Base-by-base conservation (phyloP, 1,140 invertebrate species). In the Drosophila tsacasi region DNA sequence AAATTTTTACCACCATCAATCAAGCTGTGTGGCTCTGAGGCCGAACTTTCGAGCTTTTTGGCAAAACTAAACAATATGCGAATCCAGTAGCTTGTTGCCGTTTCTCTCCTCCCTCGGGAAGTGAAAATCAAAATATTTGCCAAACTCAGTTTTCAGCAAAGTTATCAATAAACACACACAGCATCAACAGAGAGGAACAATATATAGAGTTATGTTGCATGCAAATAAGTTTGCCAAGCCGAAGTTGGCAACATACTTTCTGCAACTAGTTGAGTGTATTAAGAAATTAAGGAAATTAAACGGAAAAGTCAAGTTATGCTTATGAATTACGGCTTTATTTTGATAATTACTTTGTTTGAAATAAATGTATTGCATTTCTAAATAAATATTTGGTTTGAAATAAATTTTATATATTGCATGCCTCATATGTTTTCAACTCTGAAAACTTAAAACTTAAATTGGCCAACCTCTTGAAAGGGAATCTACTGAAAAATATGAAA, bases 1-100 rank as follows among this genome's bases (percentile, higher is more conserved):
- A 67, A 46, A 69, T 63, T 66, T 17, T 55, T 9, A 25, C n/a
- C 67, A 73, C 47, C 60, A 79, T 79, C 67, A 79, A 79, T 79
- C 76, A 69, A 80, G 50, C 63, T 60, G 69, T 30, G 21, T 61
- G 50, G 47, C 27, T 27, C 58, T 55, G 23, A 37, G 39, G 44
- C 25, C n/a, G 60, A 79, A 83, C 25, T 81, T 69, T 32, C 6
- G 39, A 72, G 46, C 46, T 8, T 55, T 63, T 49, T 42, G 37
- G 23, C 35, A 27, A 77, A 77, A 77, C 73, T 44, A 46, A 79
- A 78, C 55, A 78, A 71, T 49, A 52, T 68, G 37, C 27, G 62
- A 54, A 30, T 44, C 9, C 62, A 21, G 44, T 10, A 21, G 21
- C 30, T 6, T 73, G 35, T 19, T 59, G 52, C 44, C 23, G 25